Percentiles rank a stretch among this genome's conserved stretches.
phyloP scores from a whole-genome alignment of 2,888 invertebrate species.

The Tinea semifulvella region DNA sequence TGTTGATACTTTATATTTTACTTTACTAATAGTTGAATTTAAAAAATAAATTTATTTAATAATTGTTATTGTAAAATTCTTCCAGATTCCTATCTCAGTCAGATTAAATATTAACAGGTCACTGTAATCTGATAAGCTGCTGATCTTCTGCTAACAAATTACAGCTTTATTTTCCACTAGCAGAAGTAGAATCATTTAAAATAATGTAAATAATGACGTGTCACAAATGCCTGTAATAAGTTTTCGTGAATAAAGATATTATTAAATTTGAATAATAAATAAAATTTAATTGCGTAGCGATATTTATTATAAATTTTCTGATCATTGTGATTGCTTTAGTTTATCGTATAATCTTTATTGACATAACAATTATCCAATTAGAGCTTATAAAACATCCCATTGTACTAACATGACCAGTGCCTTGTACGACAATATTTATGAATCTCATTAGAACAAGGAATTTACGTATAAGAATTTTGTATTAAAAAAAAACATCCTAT shows the following conservation, averaged over 20 bases:
- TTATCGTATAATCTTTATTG: conserved; percentile 32
- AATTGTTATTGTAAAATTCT: too few relatives aligned
- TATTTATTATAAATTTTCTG: conserved; percentile 3
- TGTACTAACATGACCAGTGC: conserved; percentile 3
- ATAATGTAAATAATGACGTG: not conserved
- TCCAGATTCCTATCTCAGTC: too few relatives aligned
- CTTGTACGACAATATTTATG: conserved; percentile 12
- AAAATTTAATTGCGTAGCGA: not conserved
- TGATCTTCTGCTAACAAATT: too few relatives aligned
- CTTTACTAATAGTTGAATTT: too few relatives aligned
- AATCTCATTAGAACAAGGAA: conserved; percentile 11
- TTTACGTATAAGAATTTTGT: too few relatives aligned
- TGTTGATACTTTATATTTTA: too few relatives aligned
- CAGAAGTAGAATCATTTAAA: not conserved
- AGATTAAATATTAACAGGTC: too few relatives aligned
- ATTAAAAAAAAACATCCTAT: too few relatives aligned
- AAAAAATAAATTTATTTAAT: too few relatives aligned
- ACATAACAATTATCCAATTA: conserved; percentile 45
- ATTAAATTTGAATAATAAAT: not conserved
- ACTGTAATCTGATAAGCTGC: too few relatives aligned
- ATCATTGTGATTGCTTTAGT: conserved; percentile 16
- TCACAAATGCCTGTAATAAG: not conserved
- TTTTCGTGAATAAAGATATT: not conserved
- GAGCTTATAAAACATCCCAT: conserved; percentile 16
- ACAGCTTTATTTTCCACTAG: too few relatives aligned